Evolutionary conservation across 2,797 vertebrate species (phyloP).

Genomic region (Phoebastria nigripes): DNA sequence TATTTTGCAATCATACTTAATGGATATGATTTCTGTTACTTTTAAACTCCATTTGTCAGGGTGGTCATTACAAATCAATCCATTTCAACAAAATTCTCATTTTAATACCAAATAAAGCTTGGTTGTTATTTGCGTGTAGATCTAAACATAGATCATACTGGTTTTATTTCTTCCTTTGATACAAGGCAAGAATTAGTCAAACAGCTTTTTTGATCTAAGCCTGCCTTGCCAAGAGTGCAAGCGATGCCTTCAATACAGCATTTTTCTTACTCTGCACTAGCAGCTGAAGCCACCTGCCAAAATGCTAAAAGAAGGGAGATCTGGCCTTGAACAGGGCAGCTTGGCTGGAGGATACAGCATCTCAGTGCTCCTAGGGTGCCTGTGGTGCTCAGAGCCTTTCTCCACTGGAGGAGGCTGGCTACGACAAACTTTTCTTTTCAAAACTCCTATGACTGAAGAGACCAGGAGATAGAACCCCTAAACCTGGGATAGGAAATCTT

Average conservation of each 20-base stretch:
- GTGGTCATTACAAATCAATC: neutral
- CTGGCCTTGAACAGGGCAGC: neutral
- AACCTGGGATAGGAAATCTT: neutral
- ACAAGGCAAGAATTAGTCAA: neutral
- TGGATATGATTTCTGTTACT: neutral
- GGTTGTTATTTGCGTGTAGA: neutral
- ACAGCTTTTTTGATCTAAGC: neutral
- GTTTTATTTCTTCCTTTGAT: neutral
- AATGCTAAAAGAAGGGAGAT: neutral
- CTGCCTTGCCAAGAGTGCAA: neutral
- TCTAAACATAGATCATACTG: neutral
- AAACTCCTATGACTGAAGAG: neutral
- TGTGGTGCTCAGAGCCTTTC: neutral
- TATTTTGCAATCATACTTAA: neutral
- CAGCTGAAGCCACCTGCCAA: neutral
- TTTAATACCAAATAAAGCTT: neutral
- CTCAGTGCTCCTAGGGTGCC: neutral
- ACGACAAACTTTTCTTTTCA: neutral
- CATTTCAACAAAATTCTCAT: neutral
- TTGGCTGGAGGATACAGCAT: neutral
- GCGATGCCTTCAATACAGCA: neutral
- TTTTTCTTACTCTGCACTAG: neutral
- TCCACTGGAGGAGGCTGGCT: neutral
- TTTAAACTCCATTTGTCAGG: neutral
- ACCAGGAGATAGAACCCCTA: neutral